Base-by-base conservation (phyloP, 1,140 invertebrate genomes). In the Trissolcus basalis region DNA sequence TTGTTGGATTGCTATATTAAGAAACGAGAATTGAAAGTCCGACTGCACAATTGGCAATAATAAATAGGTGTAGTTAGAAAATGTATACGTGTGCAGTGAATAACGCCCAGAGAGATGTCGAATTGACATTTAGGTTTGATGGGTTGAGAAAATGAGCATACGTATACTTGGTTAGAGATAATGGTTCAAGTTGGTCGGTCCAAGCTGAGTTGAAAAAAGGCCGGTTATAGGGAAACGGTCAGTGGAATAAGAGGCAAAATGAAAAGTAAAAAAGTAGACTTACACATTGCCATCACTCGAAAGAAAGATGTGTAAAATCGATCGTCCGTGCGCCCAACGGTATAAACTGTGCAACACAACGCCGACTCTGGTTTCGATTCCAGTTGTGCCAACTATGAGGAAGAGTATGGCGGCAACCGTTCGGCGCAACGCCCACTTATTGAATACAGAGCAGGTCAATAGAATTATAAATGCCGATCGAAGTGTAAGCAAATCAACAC, bases 21-120 rank as follows among this genome's bases (percentile, higher is more conserved):
- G 19, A 6, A 6, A 27, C 1, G 19, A 27, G 19, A 27, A 27
- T 27, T 27, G 19, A 27, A 27, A 3, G 1, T 27, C 1, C 6
- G 6, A 6, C 19, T 27, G 1, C 19, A 27, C 6, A 27, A 27
- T 27, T 27, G 19, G 19, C 19, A 27, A 27, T 39, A 39, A 39
- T 39, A 39, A 11, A 39, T 39, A n/a, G 33, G 10, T 48, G 33
- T 58, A 36, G 12, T n/a, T 13, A 27, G 9, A 8, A 49, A 49
- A 55, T 61, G 56, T 47, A 70, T 60, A 70, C 67, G 67, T 70
- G 19, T 49, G 54, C 50, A 55, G 8, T 48, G 5, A 55, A 70
- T 70, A 60, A 45, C 56, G 65, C 55, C 55, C 49, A n/a, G n/a
- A 27, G 54, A 44, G 39, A 27, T 32, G 16, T 48, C 36, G 15